These are phyloP conservation scores for Hylaeus anthracinus DNA, from an alignment of 1,140 invertebrate species.

Conservation along the genomic window DNA sequence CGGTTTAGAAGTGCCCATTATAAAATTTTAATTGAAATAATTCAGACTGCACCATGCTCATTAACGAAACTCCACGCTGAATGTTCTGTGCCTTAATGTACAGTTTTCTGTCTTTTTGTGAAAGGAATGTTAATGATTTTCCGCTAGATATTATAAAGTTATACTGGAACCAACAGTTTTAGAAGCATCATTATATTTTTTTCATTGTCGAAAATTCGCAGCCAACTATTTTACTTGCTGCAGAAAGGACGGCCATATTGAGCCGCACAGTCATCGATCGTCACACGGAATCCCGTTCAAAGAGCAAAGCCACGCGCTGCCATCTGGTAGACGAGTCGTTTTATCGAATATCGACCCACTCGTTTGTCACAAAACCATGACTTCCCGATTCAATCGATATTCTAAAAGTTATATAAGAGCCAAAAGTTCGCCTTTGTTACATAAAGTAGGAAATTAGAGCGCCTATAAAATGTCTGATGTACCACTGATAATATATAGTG, in stretches of 20 bases:
- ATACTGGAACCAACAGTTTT: too few species aligned
- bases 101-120: background rate
- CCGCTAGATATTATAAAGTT: background rate
- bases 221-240: constrained; percentile 13
- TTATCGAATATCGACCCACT: constrained; percentile 76
- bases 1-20: background rate
- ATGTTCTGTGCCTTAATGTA: background rate
- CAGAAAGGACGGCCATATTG: constrained; percentile 74
- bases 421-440: constrained; percentile 60
- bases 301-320: constrained; percentile 65
- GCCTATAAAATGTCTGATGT: background rate
- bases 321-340: constrained; percentile 69
- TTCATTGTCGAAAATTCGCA: background rate
- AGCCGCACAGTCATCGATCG: constrained; percentile 77
- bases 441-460: constrained; percentile 59
- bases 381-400: constrained; percentile 29
- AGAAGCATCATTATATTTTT: background rate
- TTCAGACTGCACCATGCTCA: background rate
- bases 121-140: constrained; percentile 6
- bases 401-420: constrained; percentile 61
- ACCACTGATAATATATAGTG: background rate
- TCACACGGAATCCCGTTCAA: constrained; percentile 34
- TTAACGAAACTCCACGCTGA: background rate
- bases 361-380: constrained; percentile 24
- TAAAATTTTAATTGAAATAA: background rate